Evolutionary conservation across 1,140 invertebrate species (phyloP).

Genomic region (Pachypeltis micranthus): DNA sequence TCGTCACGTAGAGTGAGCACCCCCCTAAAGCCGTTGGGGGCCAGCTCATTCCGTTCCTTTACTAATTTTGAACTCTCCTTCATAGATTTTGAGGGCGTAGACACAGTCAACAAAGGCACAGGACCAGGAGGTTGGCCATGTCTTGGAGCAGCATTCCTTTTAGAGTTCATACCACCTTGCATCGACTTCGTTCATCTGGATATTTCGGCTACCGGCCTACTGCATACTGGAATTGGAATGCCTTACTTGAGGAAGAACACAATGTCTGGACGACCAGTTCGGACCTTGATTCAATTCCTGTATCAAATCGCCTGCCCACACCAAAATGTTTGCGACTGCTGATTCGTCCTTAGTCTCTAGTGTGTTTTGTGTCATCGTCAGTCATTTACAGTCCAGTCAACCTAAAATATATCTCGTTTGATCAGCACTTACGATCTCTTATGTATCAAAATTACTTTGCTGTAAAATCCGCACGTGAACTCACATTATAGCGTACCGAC

Average conservation of each 20-base stretch:
- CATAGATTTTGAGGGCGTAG: constrained; percentile 34
- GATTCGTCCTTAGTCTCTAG: neutral
- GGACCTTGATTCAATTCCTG: constrained; percentile 47
- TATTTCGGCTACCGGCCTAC: constrained; percentile 51
- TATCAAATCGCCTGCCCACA: constrained; percentile 39
- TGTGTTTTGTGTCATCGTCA: neutral
- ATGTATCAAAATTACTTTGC: neutral
- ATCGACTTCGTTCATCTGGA: constrained; percentile 56
- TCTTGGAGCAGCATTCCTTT: constrained; percentile 56
- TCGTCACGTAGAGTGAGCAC: no score
- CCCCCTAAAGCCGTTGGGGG: no score
- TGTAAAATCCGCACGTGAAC: neutral
- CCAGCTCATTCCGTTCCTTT: no score
- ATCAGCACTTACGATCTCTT: neutral
- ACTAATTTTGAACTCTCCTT: no score
- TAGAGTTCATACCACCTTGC: constrained; percentile 49
- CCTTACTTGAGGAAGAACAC: constrained; percentile 46
- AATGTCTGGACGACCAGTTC: constrained; percentile 47
- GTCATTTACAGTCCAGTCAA: neutral
- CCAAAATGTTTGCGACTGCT: constrained; percentile 29
- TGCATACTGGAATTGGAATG: constrained; percentile 38
- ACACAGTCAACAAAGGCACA: constrained; percentile 48
- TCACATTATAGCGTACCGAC: neutral
- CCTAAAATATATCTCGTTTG: neutral
- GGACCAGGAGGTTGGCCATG: constrained; percentile 44